Conservation (phyloP, 2,113 vertebrate species). For the Etia nguti region DNA sequence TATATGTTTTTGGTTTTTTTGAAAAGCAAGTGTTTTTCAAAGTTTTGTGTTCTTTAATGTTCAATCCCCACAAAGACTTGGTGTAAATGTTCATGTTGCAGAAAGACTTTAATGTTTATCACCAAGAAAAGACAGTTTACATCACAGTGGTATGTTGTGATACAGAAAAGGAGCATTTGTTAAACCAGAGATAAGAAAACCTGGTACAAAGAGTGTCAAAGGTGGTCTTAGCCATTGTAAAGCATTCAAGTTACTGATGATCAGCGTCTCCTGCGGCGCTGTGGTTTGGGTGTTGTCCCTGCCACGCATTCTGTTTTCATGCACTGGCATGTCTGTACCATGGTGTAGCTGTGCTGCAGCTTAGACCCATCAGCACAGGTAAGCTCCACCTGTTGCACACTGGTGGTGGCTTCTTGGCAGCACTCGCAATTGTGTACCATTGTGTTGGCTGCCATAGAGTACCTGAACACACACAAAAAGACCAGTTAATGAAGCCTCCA, state of each 20-base stretch:
- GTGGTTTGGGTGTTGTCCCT: fast-evolving
- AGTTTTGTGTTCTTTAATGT: neutral
- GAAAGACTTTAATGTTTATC: conserved; percentile 29
- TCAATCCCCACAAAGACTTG: neutral
- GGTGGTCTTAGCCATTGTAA: neutral
- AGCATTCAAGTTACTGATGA: neutral
- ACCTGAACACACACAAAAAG: conserved; percentile 66
- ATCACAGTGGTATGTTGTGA: neutral
- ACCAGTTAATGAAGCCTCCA: neutral
- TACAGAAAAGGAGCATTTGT: neutral
- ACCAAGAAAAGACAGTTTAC: neutral
- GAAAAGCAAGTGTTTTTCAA: neutral
- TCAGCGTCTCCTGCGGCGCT: conserved; percentile 26
- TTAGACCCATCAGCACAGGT: conserved; percentile 68
- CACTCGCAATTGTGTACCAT: conserved; percentile 76
- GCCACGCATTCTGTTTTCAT: neutral
- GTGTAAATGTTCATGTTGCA: conserved; percentile 2
- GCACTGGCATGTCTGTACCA: conserved; percentile 76
- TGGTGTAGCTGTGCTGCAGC: conserved; percentile 63
- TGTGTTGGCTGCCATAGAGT: conserved; percentile 72
- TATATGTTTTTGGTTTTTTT: neutral
- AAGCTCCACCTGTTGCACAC: conserved; percentile 65
- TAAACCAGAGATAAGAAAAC: neutral
- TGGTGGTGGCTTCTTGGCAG: conserved; percentile 75
- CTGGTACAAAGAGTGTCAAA: neutral